Base-by-base conservation (phyloP, 1,140 invertebrate species). In the Hypsibius dujardini region DNA sequence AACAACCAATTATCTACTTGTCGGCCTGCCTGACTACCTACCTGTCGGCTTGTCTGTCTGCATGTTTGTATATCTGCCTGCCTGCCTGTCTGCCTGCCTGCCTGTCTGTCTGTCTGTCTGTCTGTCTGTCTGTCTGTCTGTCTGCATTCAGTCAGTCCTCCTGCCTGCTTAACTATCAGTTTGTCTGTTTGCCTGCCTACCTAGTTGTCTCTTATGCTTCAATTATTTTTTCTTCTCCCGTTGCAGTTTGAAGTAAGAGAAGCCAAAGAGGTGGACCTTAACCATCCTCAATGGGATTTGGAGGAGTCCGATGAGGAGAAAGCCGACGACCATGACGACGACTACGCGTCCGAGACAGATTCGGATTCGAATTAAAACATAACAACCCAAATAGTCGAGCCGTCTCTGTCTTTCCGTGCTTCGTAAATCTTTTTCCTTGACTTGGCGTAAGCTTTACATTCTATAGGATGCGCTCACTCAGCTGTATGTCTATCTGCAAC, bases 271-370 rank as follows among this genome's bases (percentile, higher is more conserved):
- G 84, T 93, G 75, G 88, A 88, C 50, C 87, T 87, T 50, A 90
- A 92, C 76, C 91, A 95, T 83, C 90, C 92, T 12, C 92, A 95
- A 80, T 96, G 92, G 92, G 91, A 95, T 74, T 88, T 93, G 75
- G 90, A 89, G 69, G 91, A 94, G 76, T 90, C 92, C 72, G 92
- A 95, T 77, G 88, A 90, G 71, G 90, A 92, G 56, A 77, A 79
- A 46, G 75, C 75, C 28, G 83, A 87, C 72, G 83, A 84, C 73
- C 84, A 84, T 73, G 81, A 80, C 60, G 76, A 77, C 50, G 79
- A 75, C 14, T 73, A 75, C 3, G 75, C 75, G 56, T 75, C 74
- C 7, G 77, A 76, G 62, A 75, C 78, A 2, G 75, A 76, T 3
- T 77, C 77, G 70, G 79, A 79, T 72, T 79, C 78, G 47, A 78